Base-by-base conservation (phyloP, 2,888 invertebrate genomes). In the Exocentrus adspersus region DNA sequence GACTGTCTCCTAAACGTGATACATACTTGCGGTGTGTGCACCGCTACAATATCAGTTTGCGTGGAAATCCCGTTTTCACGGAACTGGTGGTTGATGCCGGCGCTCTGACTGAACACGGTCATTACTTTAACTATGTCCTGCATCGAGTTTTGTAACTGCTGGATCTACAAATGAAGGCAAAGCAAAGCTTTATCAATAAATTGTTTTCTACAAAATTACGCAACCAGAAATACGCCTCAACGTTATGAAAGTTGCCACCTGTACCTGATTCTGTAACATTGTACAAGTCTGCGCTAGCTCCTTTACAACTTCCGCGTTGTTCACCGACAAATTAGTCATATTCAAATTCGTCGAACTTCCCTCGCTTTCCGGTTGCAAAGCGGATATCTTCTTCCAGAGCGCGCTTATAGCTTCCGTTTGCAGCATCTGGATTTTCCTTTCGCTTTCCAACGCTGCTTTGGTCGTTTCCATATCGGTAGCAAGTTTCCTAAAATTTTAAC, bases 381-480 rank as follows among this genome's bases (percentile, higher is more conserved):
- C 87, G 12, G 91, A 90, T 1, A 93, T 92, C 80, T 93, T 93
- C 81, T 93, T 93, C 94, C 94, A 95, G 2, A 95, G 83, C 0
- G 94, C 94, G 77, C 92, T 92, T 73, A 95, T 95, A 2, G 95
- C 94, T 81, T 95, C 94, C 89, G 94, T 93, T 83, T 95, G 95
- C 51, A 95, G 82, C 78, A 93, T 89, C 73, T 94, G 93, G 60
- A 95, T 89, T 77, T 93, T 93, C 21, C 93, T 85, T 78, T 95
- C 94, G 74, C 92, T 92, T 77, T 94, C 93, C 46, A 94, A 79
- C 10, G 93, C 94, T 1, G 90, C 91, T 79, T 94, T 92, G 0
- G 94, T 93, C 10, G 92, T 89, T 78, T 92, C 91, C 90, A 95
- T 92, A 77, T 95, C 94, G 70, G 89, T 89, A 3, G 92, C 90